Conservation (phyloP, 2,113 vertebrate species). For the Oncorhynchus kisutch region DNA sequence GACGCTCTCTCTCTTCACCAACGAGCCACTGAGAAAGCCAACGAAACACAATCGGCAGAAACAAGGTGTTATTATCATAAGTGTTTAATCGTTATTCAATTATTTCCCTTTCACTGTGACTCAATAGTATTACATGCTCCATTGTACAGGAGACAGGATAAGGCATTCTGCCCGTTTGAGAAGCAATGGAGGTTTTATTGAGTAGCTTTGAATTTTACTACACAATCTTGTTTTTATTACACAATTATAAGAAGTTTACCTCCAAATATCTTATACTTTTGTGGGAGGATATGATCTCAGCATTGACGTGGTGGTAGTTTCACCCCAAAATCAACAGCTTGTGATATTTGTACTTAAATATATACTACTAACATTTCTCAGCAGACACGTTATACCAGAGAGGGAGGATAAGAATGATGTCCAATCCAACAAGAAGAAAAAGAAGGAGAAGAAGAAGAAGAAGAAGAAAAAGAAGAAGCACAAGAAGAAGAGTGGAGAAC, state of each 20-base stretch:
- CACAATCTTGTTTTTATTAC: too few species aligned
- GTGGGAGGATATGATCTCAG: too few species aligned
- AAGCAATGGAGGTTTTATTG: too few species aligned
- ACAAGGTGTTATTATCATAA: conserved; percentile 47
- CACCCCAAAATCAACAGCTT: too few species aligned
- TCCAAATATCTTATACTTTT: too few species aligned
- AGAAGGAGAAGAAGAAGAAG: conserved; percentile 75
- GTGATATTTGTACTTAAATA: too few species aligned
- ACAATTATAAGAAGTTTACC: too few species aligned
- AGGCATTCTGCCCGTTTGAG: too few species aligned
- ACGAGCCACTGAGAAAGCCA: conserved; percentile 50
- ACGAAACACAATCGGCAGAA: conserved; percentile 26
- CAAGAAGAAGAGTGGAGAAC: conserved; percentile 67
- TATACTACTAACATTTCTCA: not conserved
- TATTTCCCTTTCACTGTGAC: not conserved
- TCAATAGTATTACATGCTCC: too few species aligned
- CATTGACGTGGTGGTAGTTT: too few species aligned
- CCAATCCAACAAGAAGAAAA: conserved; percentile 74
- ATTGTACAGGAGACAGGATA: too few species aligned
- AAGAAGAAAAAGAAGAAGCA: conserved; percentile 81
- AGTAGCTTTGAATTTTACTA: too few species aligned
- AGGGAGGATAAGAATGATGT: conserved; percentile 47
- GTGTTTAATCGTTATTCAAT: not conserved
- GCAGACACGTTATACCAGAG: conserved; percentile 22
- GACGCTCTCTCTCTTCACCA: conserved; percentile 75